Conservation (phyloP, 1,140 invertebrate species). For the Drosophila cardini region DNA sequence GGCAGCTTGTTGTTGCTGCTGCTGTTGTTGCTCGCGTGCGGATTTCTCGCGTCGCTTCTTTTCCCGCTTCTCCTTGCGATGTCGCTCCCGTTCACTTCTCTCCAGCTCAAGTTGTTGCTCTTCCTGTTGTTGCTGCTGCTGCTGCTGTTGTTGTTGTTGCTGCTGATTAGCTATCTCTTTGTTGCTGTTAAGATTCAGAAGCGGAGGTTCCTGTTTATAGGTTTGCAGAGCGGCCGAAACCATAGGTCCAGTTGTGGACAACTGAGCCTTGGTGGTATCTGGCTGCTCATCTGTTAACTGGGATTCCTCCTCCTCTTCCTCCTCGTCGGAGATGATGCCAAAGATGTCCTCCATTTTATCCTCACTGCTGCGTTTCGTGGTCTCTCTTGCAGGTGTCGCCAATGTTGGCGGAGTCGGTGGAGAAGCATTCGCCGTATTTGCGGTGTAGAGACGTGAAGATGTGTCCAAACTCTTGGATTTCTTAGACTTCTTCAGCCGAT, state of each 20-base stretch:
- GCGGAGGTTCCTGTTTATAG: slow-evolving; percentile 73
- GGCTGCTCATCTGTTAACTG: slow-evolving; percentile 66
- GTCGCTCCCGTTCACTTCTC: slow-evolving; percentile 70
- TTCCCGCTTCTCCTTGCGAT: slow-evolving; percentile 87
- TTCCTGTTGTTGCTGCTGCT: slow-evolving; percentile 28
- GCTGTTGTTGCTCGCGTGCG: slow-evolving; percentile 63
- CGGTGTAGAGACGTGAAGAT: slow-evolving; percentile 38
- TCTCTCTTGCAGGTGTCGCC: slow-evolving; percentile 37
- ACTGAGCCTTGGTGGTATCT: slow-evolving; percentile 46
- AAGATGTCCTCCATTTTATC: slow-evolving; percentile 95
- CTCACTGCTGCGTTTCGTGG: slow-evolving; percentile 85
- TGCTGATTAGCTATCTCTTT: slow-evolving; percentile 32
- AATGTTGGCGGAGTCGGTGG: slow-evolving; percentile 45
- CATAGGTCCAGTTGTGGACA: slow-evolving; percentile 68
- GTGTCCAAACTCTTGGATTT: slow-evolving; percentile 84
- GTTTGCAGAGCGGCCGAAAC: slow-evolving; percentile 80
- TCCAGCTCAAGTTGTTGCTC: slow-evolving; percentile 34
- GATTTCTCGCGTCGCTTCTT: slow-evolving; percentile 88
- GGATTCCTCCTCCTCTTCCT: slow-evolving; percentile 87
- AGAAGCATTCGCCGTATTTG: slow-evolving; percentile 18
- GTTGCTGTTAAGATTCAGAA: slow-evolving; percentile 56
- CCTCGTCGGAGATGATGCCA: slow-evolving; percentile 92
- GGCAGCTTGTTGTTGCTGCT: slow-evolving; percentile 67
- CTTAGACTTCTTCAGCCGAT: slow-evolving; percentile 86
- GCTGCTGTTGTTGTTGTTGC: slow-evolving; percentile 42